phyloP scores from a whole-genome alignment of 2,888 invertebrate species.

The Anarsia innoxiella region DNA sequence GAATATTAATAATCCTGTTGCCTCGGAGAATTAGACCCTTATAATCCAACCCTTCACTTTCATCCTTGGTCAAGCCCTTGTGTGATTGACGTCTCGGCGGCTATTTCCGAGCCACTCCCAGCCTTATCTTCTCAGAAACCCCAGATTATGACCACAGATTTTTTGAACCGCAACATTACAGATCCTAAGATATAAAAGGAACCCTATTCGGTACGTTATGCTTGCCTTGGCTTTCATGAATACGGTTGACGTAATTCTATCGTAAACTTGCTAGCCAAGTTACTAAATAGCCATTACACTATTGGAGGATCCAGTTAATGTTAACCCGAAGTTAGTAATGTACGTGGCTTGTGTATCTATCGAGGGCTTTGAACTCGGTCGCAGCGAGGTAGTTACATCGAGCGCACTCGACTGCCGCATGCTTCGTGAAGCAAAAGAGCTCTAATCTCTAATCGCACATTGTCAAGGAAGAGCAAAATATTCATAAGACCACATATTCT shows the following conservation, averaged over 20 bases:
- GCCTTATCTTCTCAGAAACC: conserved; percentile 28
- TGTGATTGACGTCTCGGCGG: conserved; percentile 63
- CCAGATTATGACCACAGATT: conserved; percentile 42
- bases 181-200: not conserved
- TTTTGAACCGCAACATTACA: conserved; percentile 22
- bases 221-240: too few relatives aligned
- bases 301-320: conserved; percentile 7
- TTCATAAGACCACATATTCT: conserved; percentile 60
- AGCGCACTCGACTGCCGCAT: conserved; percentile 1
- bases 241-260: too few relatives aligned
- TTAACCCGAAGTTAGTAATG: conserved; percentile 31
- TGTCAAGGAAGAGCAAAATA: conserved; percentile 47
- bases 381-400: not conserved
- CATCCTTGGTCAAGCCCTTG: conserved; percentile 48
- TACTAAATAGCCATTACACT: conserved; percentile 7
- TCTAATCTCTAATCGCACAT: conserved; percentile 42
- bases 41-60: conserved; percentile 66
- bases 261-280: not conserved
- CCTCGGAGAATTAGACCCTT: conserved; percentile 59
- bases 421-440: conserved; percentile 23
- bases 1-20: conserved; percentile 63
- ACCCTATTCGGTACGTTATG: too few relatives aligned
- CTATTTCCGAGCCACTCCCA: conserved; percentile 42
- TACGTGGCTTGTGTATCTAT: conserved; percentile 28
- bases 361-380: conserved; percentile 21